These are phyloP conservation scores for Cuculus canorus DNA, from an alignment of 2,797 vertebrate genomes.

Conservation along the genomic window DNA sequence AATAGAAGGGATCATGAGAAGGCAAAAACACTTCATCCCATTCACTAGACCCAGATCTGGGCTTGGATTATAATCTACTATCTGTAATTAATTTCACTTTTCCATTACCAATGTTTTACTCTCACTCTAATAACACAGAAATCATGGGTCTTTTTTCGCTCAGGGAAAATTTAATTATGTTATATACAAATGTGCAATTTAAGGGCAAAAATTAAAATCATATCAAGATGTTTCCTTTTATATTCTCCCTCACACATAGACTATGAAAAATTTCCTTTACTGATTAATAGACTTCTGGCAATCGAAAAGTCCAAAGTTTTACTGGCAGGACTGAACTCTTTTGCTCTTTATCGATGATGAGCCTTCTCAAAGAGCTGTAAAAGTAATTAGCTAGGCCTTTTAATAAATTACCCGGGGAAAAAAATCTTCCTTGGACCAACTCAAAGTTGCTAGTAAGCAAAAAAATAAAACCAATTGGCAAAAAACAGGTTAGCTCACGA, in stretches of 20 bases:
- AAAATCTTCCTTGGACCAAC: not conserved
- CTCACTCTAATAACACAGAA: not conserved
- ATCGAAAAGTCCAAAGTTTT: slow-evolving; percentile 41
- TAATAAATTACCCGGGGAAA: not conserved
- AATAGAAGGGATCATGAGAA: not conserved
- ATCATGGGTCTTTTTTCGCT: not conserved
- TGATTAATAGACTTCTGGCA: slow-evolving; percentile 45
- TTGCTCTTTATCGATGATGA: not conserved
- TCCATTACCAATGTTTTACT: not conserved
- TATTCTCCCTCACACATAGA: not conserved
- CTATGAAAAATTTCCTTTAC: not conserved
- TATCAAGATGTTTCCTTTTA: not conserved
- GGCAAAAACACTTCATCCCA: not conserved
- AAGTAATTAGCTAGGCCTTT: slow-evolving; percentile 9
- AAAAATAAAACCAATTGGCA: not conserved
- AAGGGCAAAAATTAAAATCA: not conserved
- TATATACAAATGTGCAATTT: not conserved
- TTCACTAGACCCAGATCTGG: not conserved
- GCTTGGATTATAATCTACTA: not conserved
- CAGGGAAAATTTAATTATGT: not conserved
- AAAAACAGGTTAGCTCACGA: not conserved
- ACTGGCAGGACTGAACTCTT: slow-evolving; percentile 2
- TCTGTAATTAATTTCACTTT: not conserved
- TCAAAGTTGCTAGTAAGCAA: not conserved
- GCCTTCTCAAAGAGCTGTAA: not conserved